A percentile compares a stretch with the other conserved stretches of the same genome.
phyloP scores from a whole-genome alignment of 2,888 invertebrate species.

The Drosophila kokeensis region DNA sequence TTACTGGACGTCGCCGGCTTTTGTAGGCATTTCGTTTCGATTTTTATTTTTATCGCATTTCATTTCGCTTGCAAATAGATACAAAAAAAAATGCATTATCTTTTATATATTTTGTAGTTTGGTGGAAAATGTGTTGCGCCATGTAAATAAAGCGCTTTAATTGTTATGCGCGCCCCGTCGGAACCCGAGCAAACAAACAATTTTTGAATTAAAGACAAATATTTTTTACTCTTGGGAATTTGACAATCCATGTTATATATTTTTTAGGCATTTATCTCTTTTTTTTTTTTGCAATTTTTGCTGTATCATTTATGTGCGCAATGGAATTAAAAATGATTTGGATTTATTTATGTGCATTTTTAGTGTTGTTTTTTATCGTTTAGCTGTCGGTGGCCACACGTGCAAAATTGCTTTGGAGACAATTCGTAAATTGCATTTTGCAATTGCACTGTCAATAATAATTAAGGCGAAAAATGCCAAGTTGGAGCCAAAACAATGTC shows the following conservation, averaged over 20 bases:
- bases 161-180: constrained; percentile 26
- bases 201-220: constrained; percentile 50
- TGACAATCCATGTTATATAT: constrained; percentile 28
- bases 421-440: constrained; percentile 53
- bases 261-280: neutral
- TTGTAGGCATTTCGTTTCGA: constrained; percentile 20
- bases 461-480: constrained; percentile 11
- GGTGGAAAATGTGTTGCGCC: constrained; percentile 26
- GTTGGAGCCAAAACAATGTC: constrained; percentile 24
- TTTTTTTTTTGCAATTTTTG: neutral
- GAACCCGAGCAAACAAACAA: constrained; percentile 1
- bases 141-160: constrained; percentile 46
- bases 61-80: constrained; percentile 24
- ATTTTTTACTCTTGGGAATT: constrained; percentile 23
- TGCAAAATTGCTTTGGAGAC: constrained; percentile 37
- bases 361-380: constrained; percentile 45
- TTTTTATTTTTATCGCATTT: constrained; percentile 30
- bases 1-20: constrained; percentile 43
- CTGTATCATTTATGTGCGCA: neutral
- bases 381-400: constrained; percentile 46
- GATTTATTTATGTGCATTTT: constrained; percentile 48
- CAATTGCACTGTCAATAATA: constrained; percentile 38
- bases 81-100: constrained; percentile 17
- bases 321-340: neutral
- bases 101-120: constrained; percentile 11